These are phyloP conservation scores for Biston stratarius DNA, from an alignment of 2,888 invertebrate genomes.

Conservation along the genomic window DNA sequence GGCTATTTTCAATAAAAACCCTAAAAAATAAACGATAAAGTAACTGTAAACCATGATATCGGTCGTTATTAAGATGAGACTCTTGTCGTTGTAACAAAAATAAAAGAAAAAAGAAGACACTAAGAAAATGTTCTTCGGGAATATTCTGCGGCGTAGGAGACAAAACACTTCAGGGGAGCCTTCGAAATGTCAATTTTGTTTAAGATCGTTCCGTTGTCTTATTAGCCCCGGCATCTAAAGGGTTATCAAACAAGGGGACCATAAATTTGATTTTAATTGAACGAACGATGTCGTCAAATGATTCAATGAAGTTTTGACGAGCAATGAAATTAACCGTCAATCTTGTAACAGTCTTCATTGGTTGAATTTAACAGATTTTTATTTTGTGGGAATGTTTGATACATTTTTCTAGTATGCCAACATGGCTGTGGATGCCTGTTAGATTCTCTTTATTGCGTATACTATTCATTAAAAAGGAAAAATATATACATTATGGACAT, in stretches of 20 bases:
- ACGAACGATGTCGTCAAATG: constrained; percentile 67
- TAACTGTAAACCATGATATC: background rate
- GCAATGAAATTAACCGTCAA: constrained; percentile 63
- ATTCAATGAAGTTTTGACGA: constrained; percentile 66
- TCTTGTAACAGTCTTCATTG: constrained; percentile 50
- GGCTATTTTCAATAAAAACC: too few species aligned
- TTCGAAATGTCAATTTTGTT: constrained; percentile 30
- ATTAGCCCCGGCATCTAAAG: constrained; percentile 47
- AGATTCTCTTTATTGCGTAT: too few species aligned
- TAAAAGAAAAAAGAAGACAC: background rate
- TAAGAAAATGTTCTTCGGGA: constrained; percentile 8
- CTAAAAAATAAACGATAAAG: too few species aligned
- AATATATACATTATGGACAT: too few species aligned
- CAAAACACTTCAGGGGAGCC: constrained; percentile 20
- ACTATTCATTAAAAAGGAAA: too few species aligned
- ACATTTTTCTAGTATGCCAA: background rate
- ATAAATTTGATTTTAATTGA: constrained; percentile 80
- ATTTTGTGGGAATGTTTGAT: constrained; percentile 18
- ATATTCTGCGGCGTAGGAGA: constrained; percentile 9
- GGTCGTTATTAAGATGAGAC: constrained; percentile 11
- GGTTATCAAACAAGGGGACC: constrained; percentile 59
- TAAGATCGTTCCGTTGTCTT: constrained; percentile 27
- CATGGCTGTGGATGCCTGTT: too few species aligned
- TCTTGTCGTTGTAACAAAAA: background rate
- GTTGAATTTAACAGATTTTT: constrained; percentile 43